phyloP scores from a whole-genome alignment of 2,113 vertebrate genomes.

The Oryzias woworae region DNA sequence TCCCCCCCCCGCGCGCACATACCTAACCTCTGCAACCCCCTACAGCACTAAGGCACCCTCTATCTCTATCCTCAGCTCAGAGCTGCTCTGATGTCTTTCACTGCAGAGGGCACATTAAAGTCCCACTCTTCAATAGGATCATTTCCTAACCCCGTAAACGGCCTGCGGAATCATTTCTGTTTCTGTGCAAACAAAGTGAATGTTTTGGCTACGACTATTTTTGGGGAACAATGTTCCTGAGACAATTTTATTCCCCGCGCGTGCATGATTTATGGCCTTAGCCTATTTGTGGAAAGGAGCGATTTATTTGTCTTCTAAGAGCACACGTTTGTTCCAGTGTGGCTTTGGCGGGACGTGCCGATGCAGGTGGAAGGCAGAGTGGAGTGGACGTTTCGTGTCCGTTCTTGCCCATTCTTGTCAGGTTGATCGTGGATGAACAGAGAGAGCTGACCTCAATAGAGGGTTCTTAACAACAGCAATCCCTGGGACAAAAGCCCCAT shows the following conservation, averaged over 20 bases:
- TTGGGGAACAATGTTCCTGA: slow-evolving; percentile 44
- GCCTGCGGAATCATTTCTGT: slow-evolving; percentile 48
- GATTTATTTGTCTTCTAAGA: slow-evolving; percentile 66
- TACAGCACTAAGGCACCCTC: slow-evolving; percentile 15
- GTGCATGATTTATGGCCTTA: slow-evolving; percentile 70
- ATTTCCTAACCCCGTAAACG: slow-evolving; percentile 49
- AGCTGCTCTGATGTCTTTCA: slow-evolving; percentile 21
- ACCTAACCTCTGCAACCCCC: slow-evolving; percentile 25
- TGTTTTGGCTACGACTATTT: slow-evolving; percentile 56
- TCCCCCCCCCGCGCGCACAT: slow-evolving; percentile 2
- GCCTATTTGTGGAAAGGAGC: slow-evolving; percentile 64
- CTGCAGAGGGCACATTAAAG: slow-evolving; percentile 5
- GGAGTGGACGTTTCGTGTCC: slow-evolving; percentile 21
- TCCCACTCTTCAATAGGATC: slow-evolving; percentile 33
- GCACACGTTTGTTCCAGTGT: slow-evolving; percentile 33
- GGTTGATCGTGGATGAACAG: slow-evolving; percentile 38
- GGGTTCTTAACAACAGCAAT: slow-evolving; percentile 71
- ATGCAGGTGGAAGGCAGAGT: slow-evolving; percentile 37
- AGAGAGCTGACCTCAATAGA: slow-evolving; percentile 74
- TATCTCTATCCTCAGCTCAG: slow-evolving; percentile 10
- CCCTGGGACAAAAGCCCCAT: slow-evolving; percentile 51
- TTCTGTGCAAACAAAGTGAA: slow-evolving; percentile 42
- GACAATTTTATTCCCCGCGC: slow-evolving; percentile 41
- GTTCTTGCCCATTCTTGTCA: slow-evolving; percentile 30
- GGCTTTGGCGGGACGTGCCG: slow-evolving; percentile 24